phyloP scores from a whole-genome alignment of 2,888 invertebrate genomes.

The Dolichomitus sp. region DNA sequence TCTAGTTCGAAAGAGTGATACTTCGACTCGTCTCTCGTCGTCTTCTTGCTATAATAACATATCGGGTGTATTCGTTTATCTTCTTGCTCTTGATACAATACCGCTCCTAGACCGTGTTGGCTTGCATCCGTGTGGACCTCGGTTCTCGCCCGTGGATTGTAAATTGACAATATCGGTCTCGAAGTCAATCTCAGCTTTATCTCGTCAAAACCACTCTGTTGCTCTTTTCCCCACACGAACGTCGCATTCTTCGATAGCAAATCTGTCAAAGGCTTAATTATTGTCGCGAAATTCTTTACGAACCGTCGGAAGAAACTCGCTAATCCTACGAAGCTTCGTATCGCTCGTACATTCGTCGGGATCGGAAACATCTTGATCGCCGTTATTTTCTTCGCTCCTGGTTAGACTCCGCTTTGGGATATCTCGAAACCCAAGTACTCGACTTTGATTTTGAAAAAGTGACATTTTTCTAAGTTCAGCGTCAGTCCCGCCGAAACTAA shows the following conservation, averaged over 20 bases:
- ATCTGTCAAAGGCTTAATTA: slow-evolving; percentile 72
- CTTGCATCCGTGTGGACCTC: slow-evolving; percentile 81
- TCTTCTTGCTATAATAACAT: slow-evolving; percentile 73
- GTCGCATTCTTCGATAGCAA: slow-evolving; percentile 70
- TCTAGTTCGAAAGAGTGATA: slow-evolving; percentile 64
- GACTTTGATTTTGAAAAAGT: slow-evolving; percentile 62
- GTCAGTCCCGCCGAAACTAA: slow-evolving; percentile 71
- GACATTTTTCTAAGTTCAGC: slow-evolving; percentile 74
- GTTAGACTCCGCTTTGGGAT: slow-evolving; percentile 67
- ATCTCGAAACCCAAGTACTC: too few relatives aligned
- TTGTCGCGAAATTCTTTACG: slow-evolving; percentile 70
- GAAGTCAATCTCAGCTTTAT: slow-evolving; percentile 71
- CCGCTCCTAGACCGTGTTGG: slow-evolving; percentile 70
- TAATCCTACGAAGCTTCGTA: slow-evolving; percentile 76
- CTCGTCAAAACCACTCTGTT: slow-evolving; percentile 72
- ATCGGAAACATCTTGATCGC: slow-evolving; percentile 67
- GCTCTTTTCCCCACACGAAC: slow-evolving; percentile 71
- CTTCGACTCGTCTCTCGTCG: slow-evolving; percentile 71
- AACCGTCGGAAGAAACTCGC: slow-evolving; percentile 76
- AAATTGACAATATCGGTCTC: slow-evolving; percentile 75
- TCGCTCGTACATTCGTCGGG: slow-evolving; percentile 70
- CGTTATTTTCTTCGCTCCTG: slow-evolving; percentile 66
- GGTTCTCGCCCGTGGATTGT: slow-evolving; percentile 70
- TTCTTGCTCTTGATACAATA: slow-evolving; percentile 73
- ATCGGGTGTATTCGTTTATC: slow-evolving; percentile 63